Evolutionary conservation across 2,113 vertebrate species (phyloP).

Genomic region (Eidolon helvum): DNA sequence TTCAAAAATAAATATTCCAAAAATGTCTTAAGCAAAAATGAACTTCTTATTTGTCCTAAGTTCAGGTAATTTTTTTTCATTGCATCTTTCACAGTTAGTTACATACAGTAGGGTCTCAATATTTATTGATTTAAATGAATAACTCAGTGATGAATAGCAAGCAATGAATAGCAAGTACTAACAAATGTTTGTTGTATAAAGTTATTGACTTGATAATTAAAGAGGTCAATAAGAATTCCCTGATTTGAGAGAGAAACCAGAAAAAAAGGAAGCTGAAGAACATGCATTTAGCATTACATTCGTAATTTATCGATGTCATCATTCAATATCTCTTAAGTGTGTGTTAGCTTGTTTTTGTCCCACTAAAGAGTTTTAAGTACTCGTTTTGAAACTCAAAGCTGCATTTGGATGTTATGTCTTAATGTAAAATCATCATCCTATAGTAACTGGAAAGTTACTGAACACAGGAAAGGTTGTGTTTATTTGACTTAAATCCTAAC

Average conservation of each 20-base stretch:
- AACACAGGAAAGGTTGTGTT: neutral
- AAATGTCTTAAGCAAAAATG: neutral
- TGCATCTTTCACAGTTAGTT: neutral
- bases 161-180: neutral
- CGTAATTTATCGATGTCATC: neutral
- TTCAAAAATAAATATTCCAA: neutral
- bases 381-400: neutral
- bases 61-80: neutral
- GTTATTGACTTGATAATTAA: neutral
- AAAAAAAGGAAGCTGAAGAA: neutral
- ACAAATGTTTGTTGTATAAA: neutral
- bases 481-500: neutral
- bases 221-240: neutral
- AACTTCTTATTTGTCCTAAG: neutral
- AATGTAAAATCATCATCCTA: neutral
- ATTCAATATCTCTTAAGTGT: neutral
- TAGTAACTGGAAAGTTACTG: neutral
- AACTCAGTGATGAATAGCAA: neutral
- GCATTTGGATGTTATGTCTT: neutral
- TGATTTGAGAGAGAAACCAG: neutral
- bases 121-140: neutral
- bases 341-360: neutral
- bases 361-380: neutral
- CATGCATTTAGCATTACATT: neutral
- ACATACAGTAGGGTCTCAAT: neutral